Evolutionary conservation across 1,140 invertebrate genomes (phyloP), one percentile per base, ranked within the genome.

Genomic region (Lysiphlebus fabarum): DNA sequence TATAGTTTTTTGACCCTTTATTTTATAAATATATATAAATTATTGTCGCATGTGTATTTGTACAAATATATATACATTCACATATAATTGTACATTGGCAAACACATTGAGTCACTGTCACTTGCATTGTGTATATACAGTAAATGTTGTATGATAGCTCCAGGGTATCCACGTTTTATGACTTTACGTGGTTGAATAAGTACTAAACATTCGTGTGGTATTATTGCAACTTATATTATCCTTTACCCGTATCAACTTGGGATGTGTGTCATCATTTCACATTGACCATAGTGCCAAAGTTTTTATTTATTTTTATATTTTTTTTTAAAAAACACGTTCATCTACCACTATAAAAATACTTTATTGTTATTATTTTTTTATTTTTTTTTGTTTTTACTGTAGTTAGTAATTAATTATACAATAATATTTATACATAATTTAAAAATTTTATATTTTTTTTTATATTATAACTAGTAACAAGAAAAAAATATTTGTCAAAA

Each of bases 161-260:
- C 26, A 51, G 48, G 61, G 63, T 59, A 53, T 62, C 62, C 62
- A 66, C 65, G 64, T 70, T 70, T 70, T 70, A 70, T 70, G 67
- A 66, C 67, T 65, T 67, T 66, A 70, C 67, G 69, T 68, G 69
- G 64, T 60, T 58, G 65, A 68, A 68, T 63, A 62, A 63, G 62
- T 59, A 62, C 43, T 55, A 66, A 62, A 68, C 65, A 42, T 62
- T 58, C 64, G 60, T 54, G 51, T 61, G 53, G 43, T 45, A 26
- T 50, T 62, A 65, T 65, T 60, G 57, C 61, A 59, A 64, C 53
- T 64, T 67, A 62, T 67, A 65, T 62, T 62, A 58, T 58, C 61
- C 45, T 64, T 70, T 40, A 40, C 66, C 61, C 65, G 63, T 55
- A 66, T 55, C 62, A 47, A 14, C 34, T 48, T 58, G 11, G 41